phyloP scores from a whole-genome alignment of 2,888 invertebrate species.

The Mycalesis mineus region DNA sequence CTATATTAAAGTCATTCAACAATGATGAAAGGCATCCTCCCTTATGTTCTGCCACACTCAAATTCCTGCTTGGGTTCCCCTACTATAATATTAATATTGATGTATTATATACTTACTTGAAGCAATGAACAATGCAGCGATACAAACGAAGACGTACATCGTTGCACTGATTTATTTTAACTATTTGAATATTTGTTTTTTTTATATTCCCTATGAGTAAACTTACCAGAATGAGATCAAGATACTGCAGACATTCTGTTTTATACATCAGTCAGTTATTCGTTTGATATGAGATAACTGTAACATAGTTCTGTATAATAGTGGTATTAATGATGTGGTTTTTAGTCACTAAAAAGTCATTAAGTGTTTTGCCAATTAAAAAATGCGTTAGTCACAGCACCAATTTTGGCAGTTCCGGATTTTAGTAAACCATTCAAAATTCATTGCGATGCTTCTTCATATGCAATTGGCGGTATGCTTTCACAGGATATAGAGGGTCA shows the following conservation, averaged over 20 bases:
- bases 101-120: slow-evolving; percentile 25
- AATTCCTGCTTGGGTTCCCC: no score
- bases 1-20: no score
- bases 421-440: no score
- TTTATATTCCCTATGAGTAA: background rate
- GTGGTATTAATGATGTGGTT: background rate
- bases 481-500: no score
- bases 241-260: background rate
- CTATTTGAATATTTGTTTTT: background rate
- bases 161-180: background rate
- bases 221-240: slow-evolving; percentile 2
- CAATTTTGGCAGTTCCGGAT: no score
- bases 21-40: no score
- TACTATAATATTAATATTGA: no score
- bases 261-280: background rate
- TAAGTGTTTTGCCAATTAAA: no score
- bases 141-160: slow-evolving; percentile 23
- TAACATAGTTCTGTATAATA: background rate
- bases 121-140: slow-evolving; percentile 21
- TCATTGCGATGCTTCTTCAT: no score
- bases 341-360: background rate
- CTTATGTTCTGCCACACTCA: no score
- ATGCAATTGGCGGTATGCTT: no score
- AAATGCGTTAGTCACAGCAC: no score
- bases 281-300: background rate